Evolutionary conservation across 2,797 vertebrate genomes (phyloP), one percentile per base, ranked within the genome.

Genomic region (Rhinatrema bivittatum): DNA sequence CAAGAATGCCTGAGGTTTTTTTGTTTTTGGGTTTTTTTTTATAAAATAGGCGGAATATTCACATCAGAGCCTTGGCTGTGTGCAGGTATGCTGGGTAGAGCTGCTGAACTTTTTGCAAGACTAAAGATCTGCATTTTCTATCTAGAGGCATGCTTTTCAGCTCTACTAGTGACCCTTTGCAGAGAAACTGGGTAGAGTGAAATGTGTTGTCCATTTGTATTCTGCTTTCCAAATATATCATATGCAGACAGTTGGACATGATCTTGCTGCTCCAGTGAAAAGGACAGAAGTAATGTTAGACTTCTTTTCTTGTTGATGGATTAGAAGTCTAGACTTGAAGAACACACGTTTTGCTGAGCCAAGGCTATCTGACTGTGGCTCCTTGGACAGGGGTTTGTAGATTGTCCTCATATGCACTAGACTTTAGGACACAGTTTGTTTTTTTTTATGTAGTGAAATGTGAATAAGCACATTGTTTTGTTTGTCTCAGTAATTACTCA

Each of bases 261-360:
- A 57, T 60, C 65, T 46, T 57, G 20, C 9, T 6, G 38, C 45
- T 29, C 42, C 3, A 10, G 30, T 60, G 60, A 43, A 53, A 50
- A 1, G 2, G 35, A 41, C 56, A 52, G 41, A 58, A 66, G 43
- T 62, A 62, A 62, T 42, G 23, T 39, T 53, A 37, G 37, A 31
- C 43, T 10, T 44, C 49, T 68, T 65, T 60, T 59, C 29, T 38
- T 52, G 23, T 12, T 53, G 50, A 34, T 1, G 39, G 65, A 62
- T 70, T 77, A 67, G 34, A 14, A 59, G 57, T 70, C 64, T 70
- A 64, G 64, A 73, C 50, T 11, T 45, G 34, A 52, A 19, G 43
- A 45, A 31, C 43, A n/a, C 1, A 2, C 52, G 60, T 60, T 50
- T n/a, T 56, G 38, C 25, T 29, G 34, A 55, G 40, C 52, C 43